These are phyloP conservation scores for Diorhabda sublineata DNA, from an alignment of 1,140 invertebrate species.

Conservation along the genomic window DNA sequence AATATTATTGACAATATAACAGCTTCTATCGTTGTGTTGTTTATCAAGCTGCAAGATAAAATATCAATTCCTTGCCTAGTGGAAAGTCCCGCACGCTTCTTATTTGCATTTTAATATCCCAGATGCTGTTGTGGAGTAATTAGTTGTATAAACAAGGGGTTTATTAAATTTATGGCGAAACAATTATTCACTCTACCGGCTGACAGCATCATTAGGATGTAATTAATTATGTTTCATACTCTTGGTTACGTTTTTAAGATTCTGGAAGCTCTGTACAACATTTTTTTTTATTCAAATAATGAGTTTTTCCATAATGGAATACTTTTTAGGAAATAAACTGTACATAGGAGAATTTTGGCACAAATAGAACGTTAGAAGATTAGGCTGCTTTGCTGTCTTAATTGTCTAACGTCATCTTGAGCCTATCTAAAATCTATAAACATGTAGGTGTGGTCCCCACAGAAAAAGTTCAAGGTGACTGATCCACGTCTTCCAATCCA, in stretches of 20 bases:
- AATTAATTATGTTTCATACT: conserved; percentile 6
- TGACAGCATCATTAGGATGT: conserved; percentile 3
- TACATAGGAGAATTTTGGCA: no score
- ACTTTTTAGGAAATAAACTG: not conserved
- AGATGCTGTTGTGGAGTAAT: conserved; percentile 4
- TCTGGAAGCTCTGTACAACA: not conserved
- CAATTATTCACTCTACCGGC: conserved; percentile 4
- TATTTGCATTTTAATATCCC: conserved; percentile 10
- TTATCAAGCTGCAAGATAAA: no score
- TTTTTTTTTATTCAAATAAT: not conserved
- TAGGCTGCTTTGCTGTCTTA: no score
- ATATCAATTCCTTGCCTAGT: no score
- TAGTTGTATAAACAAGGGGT: conserved; percentile 15
- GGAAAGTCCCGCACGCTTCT: not conserved
- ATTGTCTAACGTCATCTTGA: no score
- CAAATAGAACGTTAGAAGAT: no score
- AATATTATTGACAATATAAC: no score
- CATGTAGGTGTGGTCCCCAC: no score
- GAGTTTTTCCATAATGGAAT: not conserved
- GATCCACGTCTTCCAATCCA: no score
- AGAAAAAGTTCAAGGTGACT: no score
- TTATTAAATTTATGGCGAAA: conserved; percentile 14
- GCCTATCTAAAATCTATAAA: no score
- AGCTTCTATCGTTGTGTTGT: no score
- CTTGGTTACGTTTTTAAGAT: not conserved